Percentiles rank a stretch among this genome's conserved stretches.
Evolutionary conservation across 2,113 vertebrate species (phyloP).

Genomic region (Loxodonta africana): DNA sequence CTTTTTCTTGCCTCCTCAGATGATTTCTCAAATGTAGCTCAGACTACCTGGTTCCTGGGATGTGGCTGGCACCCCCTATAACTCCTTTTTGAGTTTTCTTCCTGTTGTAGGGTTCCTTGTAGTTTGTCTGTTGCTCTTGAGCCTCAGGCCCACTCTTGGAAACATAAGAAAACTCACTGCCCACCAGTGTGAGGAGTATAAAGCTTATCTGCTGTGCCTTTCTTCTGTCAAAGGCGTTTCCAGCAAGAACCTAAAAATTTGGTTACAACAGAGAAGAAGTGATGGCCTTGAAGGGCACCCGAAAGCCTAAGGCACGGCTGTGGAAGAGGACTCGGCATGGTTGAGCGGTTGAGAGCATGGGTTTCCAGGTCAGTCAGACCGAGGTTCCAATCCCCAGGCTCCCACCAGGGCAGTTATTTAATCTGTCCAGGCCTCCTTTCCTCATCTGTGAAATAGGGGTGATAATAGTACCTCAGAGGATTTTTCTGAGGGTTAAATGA

Average conservation of each 20-base stretch:
- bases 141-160: background rate
- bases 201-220: background rate
- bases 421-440: background rate
- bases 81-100: background rate
- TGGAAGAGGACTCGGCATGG: background rate
- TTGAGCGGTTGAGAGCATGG: background rate
- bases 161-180: background rate
- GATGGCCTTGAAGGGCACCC: background rate
- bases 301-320: background rate
- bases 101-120: rapidly evolving
- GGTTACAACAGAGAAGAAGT: background rate
- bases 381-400: background rate
- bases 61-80: background rate
- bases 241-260: constrained; percentile 1
- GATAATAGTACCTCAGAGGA: background rate
- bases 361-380: background rate
- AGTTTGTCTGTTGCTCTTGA: background rate
- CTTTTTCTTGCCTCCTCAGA: background rate
- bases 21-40: constrained; percentile 1
- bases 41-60: background rate
- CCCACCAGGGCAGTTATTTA: background rate
- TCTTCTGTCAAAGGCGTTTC: constrained; percentile 7
- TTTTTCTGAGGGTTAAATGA: background rate
- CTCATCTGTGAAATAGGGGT: background rate
- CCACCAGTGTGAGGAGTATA: background rate